Percentiles rank a stretch among this genome's conserved stretches.
Evolutionary conservation across 2,797 vertebrate genomes (phyloP).

Genomic region (Liasis olivaceus): DNA sequence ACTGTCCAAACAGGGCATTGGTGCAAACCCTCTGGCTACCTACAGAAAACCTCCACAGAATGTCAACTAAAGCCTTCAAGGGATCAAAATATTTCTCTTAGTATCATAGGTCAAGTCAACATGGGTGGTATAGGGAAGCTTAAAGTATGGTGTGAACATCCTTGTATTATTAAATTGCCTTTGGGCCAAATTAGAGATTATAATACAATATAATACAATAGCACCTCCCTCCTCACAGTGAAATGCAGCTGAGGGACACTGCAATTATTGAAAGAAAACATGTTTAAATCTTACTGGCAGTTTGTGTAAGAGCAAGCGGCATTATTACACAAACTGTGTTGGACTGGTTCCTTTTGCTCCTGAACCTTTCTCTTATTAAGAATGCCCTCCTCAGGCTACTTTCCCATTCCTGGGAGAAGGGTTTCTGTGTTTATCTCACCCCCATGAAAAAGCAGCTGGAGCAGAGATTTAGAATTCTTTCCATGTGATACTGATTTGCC

Average conservation of each 20-base stretch:
- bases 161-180: background rate
- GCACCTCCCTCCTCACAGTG: background rate
- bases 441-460: background rate
- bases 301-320: background rate
- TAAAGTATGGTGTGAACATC: background rate
- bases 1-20: background rate
- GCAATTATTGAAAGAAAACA: background rate
- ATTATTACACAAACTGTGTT: background rate
- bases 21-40: background rate
- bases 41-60: background rate
- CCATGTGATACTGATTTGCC: background rate
- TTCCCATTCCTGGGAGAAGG: background rate
- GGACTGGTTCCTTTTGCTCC: background rate
- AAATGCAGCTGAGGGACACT: background rate
- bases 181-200: background rate
- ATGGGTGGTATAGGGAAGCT: background rate
- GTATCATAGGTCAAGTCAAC: background rate
- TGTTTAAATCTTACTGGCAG: background rate
- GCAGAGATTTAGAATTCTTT: background rate
- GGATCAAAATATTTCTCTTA: background rate
- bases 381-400: background rate
- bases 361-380: background rate
- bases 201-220: background rate
- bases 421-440: background rate
- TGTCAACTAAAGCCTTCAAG: background rate